These are phyloP conservation scores for Sebastiscus albofasciatus DNA, from an alignment of 2,797 vertebrate genomes.

Conservation along the genomic window DNA sequence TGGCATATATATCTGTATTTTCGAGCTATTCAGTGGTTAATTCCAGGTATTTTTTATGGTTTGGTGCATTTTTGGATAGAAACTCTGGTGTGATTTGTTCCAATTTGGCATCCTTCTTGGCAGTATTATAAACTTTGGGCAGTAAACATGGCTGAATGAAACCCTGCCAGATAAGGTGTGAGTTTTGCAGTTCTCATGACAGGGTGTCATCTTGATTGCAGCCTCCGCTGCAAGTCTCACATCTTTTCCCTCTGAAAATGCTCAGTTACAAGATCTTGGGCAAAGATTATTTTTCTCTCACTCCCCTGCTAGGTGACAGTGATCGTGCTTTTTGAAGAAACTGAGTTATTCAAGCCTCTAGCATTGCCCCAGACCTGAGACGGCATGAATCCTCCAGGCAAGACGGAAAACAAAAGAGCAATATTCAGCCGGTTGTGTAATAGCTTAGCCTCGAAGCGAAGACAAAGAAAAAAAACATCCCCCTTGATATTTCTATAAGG, in stretches of 20 bases:
- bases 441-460: conserved; percentile 31
- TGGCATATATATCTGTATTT: neutral
- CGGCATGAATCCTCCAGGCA: conserved; percentile 34
- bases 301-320: conserved; percentile 33
- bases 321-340: conserved; percentile 47
- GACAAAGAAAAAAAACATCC: neutral
- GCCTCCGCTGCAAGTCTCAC: conserved; percentile 15
- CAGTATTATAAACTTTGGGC: conserved; percentile 13
- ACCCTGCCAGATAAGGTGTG: conserved; percentile 46
- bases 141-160: conserved; percentile 29
- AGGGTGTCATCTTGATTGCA: conserved; percentile 54
- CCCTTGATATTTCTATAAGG: conserved; percentile 68
- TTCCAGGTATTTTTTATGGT: neutral
- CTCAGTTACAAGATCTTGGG: conserved; percentile 50
- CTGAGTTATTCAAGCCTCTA: conserved; percentile 52
- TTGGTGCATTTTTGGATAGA: neutral
- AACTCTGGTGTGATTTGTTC: neutral
- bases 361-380: conserved; percentile 52
- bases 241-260: conserved; percentile 40
- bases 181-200: conserved; percentile 50
- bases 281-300: conserved; percentile 42
- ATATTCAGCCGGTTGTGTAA: conserved; percentile 41
- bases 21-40: neutral
- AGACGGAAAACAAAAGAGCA: conserved; percentile 48
- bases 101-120: neutral